Evolutionary conservation across 2,888 invertebrate species (phyloP).

Genomic region (Trissoscelio sp.): DNA sequence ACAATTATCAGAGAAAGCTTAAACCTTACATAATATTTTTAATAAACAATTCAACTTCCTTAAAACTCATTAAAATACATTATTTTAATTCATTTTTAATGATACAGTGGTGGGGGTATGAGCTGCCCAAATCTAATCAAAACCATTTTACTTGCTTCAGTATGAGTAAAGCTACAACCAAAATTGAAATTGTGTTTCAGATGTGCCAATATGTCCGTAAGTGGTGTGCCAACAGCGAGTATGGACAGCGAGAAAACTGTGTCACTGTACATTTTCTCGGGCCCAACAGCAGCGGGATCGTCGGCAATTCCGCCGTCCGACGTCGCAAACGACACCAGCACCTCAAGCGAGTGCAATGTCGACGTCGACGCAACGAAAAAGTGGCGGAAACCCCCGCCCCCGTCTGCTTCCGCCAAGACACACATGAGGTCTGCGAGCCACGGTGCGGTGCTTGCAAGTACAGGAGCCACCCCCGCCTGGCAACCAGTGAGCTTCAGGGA

Average conservation of each 20-base stretch:
- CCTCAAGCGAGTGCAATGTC: slow-evolving; percentile 55
- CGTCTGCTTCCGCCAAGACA: slow-evolving; percentile 78
- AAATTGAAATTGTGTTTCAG: slow-evolving; percentile 84
- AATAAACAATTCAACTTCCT: too few species aligned
- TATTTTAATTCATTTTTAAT: too few species aligned
- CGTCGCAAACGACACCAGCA: slow-evolving; percentile 47
- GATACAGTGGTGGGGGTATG: too few species aligned
- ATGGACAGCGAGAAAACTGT: slow-evolving; percentile 79
- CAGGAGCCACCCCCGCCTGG: slow-evolving; percentile 77
- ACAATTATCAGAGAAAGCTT: too few species aligned
- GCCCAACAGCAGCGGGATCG: slow-evolving; percentile 67
- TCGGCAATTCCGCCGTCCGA: slow-evolving; percentile 25
- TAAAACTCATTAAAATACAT: too few species aligned
- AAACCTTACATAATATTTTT: too few species aligned
- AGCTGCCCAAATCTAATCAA: too few species aligned
- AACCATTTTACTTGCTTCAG: too few species aligned
- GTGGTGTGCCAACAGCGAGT: slow-evolving; percentile 85
- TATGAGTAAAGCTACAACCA: too few species aligned
- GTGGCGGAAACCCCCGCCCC: slow-evolving; percentile 70
- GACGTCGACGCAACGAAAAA: slow-evolving; percentile 56
- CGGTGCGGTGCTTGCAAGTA: slow-evolving; percentile 87
- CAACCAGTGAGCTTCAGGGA: slow-evolving; percentile 58
- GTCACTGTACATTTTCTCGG: slow-evolving; percentile 81
- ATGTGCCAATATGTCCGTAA: slow-evolving; percentile 89
- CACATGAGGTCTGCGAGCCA: slow-evolving; percentile 94